phyloP scores from a whole-genome alignment of 2,113 vertebrate genomes.

The Eolophus roseicapilla region DNA sequence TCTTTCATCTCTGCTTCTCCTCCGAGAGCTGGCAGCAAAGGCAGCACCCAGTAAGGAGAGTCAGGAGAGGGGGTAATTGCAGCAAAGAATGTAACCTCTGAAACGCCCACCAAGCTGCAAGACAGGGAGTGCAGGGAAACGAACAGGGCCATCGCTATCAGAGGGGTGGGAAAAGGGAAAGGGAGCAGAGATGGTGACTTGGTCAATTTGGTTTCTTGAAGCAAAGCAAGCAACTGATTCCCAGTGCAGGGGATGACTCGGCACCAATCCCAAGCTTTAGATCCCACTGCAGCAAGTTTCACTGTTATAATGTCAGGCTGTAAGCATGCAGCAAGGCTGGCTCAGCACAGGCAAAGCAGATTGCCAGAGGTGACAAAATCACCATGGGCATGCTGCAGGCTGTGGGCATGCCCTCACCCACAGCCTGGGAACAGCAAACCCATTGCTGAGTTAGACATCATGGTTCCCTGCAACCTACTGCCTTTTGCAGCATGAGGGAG shows the following conservation, averaged over 20 bases:
- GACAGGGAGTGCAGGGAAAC: neutral
- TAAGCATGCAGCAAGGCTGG: neutral
- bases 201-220: neutral
- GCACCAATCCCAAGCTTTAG: neutral
- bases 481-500: neutral
- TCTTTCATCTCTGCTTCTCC: conserved; percentile 52
- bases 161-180: neutral
- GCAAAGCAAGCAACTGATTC: neutral
- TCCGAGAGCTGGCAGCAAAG: neutral
- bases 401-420: neutral
- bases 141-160: fast-evolving
- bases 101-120: fast-evolving
- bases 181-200: neutral
- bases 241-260: fast-evolving
- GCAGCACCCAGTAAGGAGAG: neutral
- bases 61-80: neutral
- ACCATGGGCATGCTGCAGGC: neutral
- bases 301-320: fast-evolving
- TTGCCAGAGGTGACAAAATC: neutral
- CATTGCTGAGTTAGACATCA: fast-evolving
- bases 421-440: neutral
- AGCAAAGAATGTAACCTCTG: neutral
- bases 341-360: neutral
- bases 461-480: neutral
- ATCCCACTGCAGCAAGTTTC: neutral